These are phyloP conservation scores for Echinarachnius parma DNA, from an alignment of 53 echinoderm and acorn worm genomes.

Conservation along the genomic window DNA sequence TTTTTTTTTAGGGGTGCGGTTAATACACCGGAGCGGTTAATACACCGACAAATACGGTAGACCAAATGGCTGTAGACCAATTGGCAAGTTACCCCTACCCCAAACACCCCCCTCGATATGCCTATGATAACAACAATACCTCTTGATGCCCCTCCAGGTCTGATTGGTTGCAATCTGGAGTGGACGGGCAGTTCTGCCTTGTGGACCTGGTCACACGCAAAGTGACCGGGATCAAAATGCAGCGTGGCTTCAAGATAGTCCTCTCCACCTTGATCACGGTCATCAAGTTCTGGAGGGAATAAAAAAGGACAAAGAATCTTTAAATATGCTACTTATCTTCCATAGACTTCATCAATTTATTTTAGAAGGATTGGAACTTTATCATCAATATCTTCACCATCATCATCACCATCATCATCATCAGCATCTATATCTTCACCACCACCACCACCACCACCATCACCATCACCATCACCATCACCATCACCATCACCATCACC, in stretches of 20 bases:
- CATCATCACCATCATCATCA: not conserved
- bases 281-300: constrained; percentile 18
- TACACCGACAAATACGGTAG: too few relatives aligned
- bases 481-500: not conserved
- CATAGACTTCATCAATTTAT: not conserved
- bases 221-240: constrained; percentile 78
- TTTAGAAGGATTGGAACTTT: not conserved
- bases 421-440: not conserved
- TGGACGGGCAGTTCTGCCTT: constrained; percentile 70
- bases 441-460: not conserved
- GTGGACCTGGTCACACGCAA: constrained; percentile 83
- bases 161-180: constrained; percentile 69
- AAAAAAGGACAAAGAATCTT: not conserved
- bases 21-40: too few relatives aligned
- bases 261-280: constrained; percentile 59
- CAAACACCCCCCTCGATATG: too few relatives aligned
- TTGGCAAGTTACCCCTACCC: too few relatives aligned
- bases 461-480: not conserved
- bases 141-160: constrained; percentile 60
- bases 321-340: not conserved
- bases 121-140: too few relatives aligned
- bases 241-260: constrained; percentile 84
- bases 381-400: not conserved
- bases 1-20: too few relatives aligned
- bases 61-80: too few relatives aligned